Percentiles rank a stretch among this genome's conserved stretches.
These are phyloP conservation scores for Hydropotes inermis DNA, from an alignment of 2,113 vertebrate species.

Conservation along the genomic window DNA sequence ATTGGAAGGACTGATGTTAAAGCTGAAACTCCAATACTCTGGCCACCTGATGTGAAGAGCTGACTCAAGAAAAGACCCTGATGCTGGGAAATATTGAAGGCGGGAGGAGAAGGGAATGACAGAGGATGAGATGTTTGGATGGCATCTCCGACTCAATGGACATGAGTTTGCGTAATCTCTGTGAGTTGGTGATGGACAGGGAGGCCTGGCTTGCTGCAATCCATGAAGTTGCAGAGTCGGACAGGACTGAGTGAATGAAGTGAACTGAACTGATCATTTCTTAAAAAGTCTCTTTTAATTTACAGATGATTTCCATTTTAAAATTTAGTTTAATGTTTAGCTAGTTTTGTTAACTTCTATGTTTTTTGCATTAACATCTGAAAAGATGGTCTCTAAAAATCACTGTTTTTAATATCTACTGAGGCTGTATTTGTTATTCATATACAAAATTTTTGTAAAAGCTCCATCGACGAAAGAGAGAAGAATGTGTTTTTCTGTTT, in stretches of 20 bases:
- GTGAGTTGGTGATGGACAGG: not conserved
- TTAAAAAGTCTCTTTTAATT: not conserved
- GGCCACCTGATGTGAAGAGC: not conserved
- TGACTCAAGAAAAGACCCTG: not conserved
- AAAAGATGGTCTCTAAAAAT: not conserved
- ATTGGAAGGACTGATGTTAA: not conserved
- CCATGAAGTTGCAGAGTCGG: not conserved
- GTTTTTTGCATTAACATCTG: not conserved
- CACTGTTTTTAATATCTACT: not conserved
- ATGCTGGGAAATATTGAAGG: not conserved
- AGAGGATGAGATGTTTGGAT: not conserved
- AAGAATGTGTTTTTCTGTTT: not conserved
- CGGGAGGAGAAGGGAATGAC: rapidly evolving
- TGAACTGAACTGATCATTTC: not conserved
- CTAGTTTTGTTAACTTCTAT: not conserved
- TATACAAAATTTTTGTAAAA: not conserved
- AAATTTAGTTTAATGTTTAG: not conserved
- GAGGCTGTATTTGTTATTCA: not conserved
- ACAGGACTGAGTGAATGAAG: not conserved
- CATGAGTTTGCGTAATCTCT: not conserved
- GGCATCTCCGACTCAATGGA: not conserved
- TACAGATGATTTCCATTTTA: not conserved
- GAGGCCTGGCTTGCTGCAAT: not conserved
- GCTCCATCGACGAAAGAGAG: not conserved
- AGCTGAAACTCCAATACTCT: not conserved